These are phyloP conservation scores for Struthidea cinerea DNA, from an alignment of 2,113 vertebrate species.

Conservation along the genomic window DNA sequence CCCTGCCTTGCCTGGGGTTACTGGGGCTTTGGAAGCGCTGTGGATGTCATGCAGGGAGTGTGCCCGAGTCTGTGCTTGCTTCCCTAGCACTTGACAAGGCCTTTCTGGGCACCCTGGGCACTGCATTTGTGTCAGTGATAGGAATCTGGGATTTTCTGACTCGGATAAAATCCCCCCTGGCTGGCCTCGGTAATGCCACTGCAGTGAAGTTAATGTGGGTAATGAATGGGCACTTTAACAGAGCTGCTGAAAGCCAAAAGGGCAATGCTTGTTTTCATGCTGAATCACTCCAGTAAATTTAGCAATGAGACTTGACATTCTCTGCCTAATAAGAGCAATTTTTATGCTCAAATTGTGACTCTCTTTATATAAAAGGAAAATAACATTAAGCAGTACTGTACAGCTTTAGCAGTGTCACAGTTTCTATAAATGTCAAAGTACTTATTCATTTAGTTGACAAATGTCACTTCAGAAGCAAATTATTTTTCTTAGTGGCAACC, in stretches of 20 bases:
- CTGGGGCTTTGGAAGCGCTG: fast-evolving
- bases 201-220: background rate
- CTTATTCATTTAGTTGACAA: constrained; percentile 22
- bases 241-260: background rate
- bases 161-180: fast-evolving
- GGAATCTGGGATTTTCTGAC: background rate
- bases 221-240: background rate
- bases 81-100: fast-evolving
- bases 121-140: fast-evolving
- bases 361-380: background rate
- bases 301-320: constrained; percentile 43
- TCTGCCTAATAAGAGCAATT: constrained; percentile 26
- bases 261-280: background rate
- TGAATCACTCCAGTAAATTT: constrained; percentile 37
- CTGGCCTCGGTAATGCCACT: fast-evolving
- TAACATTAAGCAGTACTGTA: background rate
- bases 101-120: fast-evolving
- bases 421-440: constrained; percentile 28
- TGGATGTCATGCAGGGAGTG: fast-evolving
- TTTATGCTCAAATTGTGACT: constrained; percentile 42
- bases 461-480: constrained; percentile 12
- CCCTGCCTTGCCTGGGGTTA: background rate
- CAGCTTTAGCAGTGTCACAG: background rate
- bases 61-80: fast-evolving
- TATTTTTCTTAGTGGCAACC: background rate